Evolutionary conservation across 2,888 invertebrate genomes (phyloP).

Genomic region (Lithophane semibrunnea): DNA sequence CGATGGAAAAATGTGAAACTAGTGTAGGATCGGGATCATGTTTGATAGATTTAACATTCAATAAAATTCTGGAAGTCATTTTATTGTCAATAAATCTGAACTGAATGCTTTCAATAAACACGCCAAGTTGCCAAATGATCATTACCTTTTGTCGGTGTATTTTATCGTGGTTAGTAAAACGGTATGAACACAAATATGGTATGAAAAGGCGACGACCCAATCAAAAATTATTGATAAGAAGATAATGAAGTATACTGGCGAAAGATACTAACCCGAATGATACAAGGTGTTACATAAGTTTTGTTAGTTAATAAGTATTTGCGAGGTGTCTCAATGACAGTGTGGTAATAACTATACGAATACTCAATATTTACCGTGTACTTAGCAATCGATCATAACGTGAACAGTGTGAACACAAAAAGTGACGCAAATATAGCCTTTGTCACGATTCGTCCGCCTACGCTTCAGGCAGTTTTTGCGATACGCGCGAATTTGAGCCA

Average conservation of each 20-base stretch:
- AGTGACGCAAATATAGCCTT: conserved; percentile 65
- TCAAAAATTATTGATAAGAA: conserved; percentile 40
- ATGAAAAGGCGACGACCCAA: conserved; percentile 13
- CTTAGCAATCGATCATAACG: conserved; percentile 57
- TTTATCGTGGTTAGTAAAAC: conserved; percentile 25
- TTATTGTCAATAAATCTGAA: conserved; percentile 70
- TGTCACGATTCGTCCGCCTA: conserved; percentile 73
- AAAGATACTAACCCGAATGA: conserved; percentile 20
- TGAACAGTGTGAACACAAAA: conserved; percentile 58
- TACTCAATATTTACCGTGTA: conserved; percentile 57
- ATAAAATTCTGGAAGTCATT: conserved; percentile 72
- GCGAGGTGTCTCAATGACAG: conserved; percentile 31
- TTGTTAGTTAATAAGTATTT: conserved; percentile 32
- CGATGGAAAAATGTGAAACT: conserved; percentile 68
- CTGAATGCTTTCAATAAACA: conserved; percentile 70
- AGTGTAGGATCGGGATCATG: conserved; percentile 63
- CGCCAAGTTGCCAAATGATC: conserved; percentile 66
- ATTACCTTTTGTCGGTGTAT: conserved; percentile 58
- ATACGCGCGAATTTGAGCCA: conserved; percentile 43
- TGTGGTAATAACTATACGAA: conserved; percentile 47
- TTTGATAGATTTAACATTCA: conserved; percentile 70
- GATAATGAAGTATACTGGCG: conserved; percentile 15
- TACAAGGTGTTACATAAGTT: background rate
- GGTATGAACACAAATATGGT: conserved; percentile 8
- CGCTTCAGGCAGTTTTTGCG: conserved; percentile 60